Evolutionary conservation across 2,113 vertebrate genomes (phyloP), one percentile per base, ranked within the genome.

Genomic region (Bambusicola thoracicus): DNA sequence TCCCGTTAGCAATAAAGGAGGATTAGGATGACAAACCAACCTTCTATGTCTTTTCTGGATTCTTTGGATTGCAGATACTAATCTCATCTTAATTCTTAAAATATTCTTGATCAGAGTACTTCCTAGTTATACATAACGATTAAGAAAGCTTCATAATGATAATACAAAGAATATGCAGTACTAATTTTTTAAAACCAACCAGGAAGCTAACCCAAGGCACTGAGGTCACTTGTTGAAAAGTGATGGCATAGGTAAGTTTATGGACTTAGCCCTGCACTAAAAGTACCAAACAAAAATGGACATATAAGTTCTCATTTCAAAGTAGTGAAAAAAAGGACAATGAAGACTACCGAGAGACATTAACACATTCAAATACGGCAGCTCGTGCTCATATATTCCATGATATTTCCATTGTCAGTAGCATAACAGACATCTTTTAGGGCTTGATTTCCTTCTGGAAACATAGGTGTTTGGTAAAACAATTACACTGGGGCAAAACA

Each of bases 401-500:
- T 30, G 53, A 30, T 55, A 18, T 55, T 30, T 16, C 53, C 15
- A 30, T 55, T 55, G 16, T 30, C 46, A 80, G 2, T 59, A 73
- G 66, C 43, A 22, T 67, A 84, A 61, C 1, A 78, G 43, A 32
- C 9, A 27, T 15, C 12, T 69, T 77, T 67, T 10, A 56, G 38
- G 67, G 10, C 63, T 66, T 82, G 13, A 49, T 91, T 92, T 87
- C 27, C 41, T 70, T 87, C 55, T 85, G 55, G 34, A 77, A 91
- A 36, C 8, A 19, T 17, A 77, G n/a, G 17, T 8, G 10, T 13
- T 65, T 85, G 40, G 24, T 69, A 62, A 44, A 62, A 13, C 22
- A 34, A 5, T 53, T 66, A 15, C 49, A 29, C 20, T 61, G 32
- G 27, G 62, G 13, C 21, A 85, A 58, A 8, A 5, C 75, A 49